Percentiles rank a stretch among this genome's conserved stretches.
Evolutionary conservation across 2,113 vertebrate species (phyloP).

Genomic region (Ornithorhynchus anatinus): DNA sequence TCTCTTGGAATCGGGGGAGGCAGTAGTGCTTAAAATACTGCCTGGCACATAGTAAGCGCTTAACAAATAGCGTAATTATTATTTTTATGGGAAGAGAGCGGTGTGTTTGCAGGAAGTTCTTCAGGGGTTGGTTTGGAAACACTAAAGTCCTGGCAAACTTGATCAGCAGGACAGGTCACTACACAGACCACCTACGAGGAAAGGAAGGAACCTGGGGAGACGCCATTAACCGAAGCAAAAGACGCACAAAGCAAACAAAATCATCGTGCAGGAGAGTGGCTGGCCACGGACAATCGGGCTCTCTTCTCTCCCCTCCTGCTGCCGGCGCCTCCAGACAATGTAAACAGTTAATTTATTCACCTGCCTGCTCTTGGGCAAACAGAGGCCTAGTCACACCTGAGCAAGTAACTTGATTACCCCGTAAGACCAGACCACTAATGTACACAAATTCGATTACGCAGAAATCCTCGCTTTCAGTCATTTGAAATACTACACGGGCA

Average conservation of each 20-base stretch:
- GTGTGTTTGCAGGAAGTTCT: too few species aligned
- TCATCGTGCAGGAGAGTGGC: constrained; percentile 34
- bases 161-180: constrained; percentile 19
- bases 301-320: neutral
- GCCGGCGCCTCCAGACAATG: constrained; percentile 45
- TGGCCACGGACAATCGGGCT: constrained; percentile 47
- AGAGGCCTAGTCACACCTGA: constrained; percentile 78
- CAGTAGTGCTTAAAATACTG: too few species aligned
- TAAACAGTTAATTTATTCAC: constrained; percentile 72
- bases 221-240: constrained; percentile 60
- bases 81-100: too few species aligned
- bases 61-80: too few species aligned
- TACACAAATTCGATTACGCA: constrained; percentile 77
- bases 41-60: too few species aligned
- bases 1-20: neutral
- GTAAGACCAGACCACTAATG: constrained; percentile 78
- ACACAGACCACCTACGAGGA: constrained; percentile 32
- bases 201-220: constrained; percentile 47
- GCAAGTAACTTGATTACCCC: constrained; percentile 83
- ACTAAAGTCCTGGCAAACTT: neutral
- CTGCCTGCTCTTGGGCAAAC: constrained; percentile 76
- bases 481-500: constrained; percentile 62
- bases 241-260: constrained; percentile 54
- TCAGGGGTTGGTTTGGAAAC: constrained; percentile 7
- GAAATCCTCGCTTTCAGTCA: constrained; percentile 66